Percentiles rank a stretch among this genome's conserved stretches.
These are phyloP conservation scores for Pristionchus fissidentatus DNA, from an alignment of 2,888 invertebrate genomes.

Conservation along the genomic window DNA sequence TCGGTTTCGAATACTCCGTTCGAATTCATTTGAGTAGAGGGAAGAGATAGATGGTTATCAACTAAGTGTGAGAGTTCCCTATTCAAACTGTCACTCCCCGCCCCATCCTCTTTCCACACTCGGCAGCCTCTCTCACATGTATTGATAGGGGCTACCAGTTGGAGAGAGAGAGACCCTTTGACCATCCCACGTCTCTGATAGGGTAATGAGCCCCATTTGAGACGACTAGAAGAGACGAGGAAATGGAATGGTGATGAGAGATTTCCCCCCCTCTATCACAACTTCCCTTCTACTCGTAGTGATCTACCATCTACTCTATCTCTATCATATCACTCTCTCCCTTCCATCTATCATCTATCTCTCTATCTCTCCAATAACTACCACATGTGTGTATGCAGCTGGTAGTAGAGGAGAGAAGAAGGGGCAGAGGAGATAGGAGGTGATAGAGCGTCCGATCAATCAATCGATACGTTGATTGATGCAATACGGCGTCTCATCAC, in stretches of 20 bases:
- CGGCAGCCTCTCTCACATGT: slow-evolving; percentile 35
- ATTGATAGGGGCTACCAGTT: slow-evolving; percentile 28
- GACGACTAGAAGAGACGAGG: neutral
- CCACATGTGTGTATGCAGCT: slow-evolving; percentile 37
- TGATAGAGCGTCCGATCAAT: slow-evolving; percentile 1
- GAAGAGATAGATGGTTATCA: slow-evolving; percentile 15
- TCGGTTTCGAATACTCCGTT: too few species aligned
- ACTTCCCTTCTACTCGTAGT: neutral
- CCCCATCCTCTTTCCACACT: neutral
- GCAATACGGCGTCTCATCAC: neutral
- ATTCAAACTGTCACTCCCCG: slow-evolving; percentile 41
- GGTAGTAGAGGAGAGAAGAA: too few species aligned
- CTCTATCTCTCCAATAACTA: slow-evolving; percentile 28
- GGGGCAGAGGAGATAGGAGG: neutral
- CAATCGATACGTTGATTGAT: neutral
- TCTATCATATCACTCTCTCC: slow-evolving; percentile 4
- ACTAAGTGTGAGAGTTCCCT: neutral
- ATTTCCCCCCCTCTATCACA: slow-evolving; percentile 32
- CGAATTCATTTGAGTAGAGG: slow-evolving; percentile 6
- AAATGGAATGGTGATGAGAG: slow-evolving; percentile 27
- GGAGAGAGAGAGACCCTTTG: neutral
- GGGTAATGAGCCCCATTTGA: slow-evolving; percentile 39
- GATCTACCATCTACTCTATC: slow-evolving; percentile 13
- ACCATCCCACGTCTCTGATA: slow-evolving; percentile 27
- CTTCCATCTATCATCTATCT: slow-evolving; percentile 23